These are phyloP conservation scores for Drosophila ironensis DNA, from an alignment of 1,140 invertebrate genomes.

Conservation along the genomic window DNA sequence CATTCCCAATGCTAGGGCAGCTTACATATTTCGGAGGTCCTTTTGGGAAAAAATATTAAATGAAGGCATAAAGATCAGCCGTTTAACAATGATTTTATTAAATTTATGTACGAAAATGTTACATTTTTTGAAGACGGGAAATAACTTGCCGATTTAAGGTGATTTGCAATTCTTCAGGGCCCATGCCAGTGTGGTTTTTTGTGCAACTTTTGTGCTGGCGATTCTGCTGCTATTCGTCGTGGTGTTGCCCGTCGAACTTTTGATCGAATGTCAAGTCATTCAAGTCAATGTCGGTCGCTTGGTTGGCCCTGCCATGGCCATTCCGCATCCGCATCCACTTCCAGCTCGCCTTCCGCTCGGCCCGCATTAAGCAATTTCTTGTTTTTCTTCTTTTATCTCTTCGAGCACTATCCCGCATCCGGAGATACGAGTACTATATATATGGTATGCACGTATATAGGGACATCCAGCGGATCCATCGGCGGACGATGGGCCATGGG, in stretches of 20 bases:
- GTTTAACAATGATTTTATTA: no score
- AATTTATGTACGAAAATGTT: no score
- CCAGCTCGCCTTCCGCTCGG: background rate
- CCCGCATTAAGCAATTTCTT: conserved; percentile 39
- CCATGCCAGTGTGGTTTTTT: background rate
- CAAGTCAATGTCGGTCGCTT: conserved; percentile 61
- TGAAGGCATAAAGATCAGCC: background rate
- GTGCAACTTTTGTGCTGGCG: conserved; percentile 16
- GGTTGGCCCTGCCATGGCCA: conserved; percentile 50
- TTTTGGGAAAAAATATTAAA: background rate
- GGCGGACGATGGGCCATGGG: conserved; percentile 12
- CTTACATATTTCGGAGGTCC: background rate
- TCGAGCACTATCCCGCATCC: conserved; percentile 12
- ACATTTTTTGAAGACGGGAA: no score
- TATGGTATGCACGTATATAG: conserved; percentile 20
- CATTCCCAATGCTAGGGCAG: background rate
- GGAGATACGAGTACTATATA: no score
- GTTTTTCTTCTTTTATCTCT: no score
- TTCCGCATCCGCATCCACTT: conserved; percentile 35
- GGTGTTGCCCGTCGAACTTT: conserved; percentile 64
- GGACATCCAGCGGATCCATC: conserved; percentile 28
- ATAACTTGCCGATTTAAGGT: conserved; percentile 5
- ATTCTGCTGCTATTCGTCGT: conserved; percentile 39
- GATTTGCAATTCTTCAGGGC: background rate
- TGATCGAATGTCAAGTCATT: conserved; percentile 77